phyloP scores from a whole-genome alignment of 1,140 invertebrate genomes.

The Pantala flavescens region DNA sequence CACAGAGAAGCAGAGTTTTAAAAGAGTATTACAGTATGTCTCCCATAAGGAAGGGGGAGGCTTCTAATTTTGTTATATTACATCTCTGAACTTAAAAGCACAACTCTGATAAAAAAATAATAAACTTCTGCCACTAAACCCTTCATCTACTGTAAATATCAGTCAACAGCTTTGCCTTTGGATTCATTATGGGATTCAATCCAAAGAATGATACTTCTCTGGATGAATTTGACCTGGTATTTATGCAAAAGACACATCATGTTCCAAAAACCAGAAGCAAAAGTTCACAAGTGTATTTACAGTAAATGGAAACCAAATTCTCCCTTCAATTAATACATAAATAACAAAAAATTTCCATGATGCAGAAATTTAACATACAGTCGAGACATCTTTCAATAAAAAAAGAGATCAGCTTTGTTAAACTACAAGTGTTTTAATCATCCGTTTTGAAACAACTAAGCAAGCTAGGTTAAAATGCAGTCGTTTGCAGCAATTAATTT shows the following conservation, averaged over 20 bases:
- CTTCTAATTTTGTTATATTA: neutral
- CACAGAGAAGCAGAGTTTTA: neutral
- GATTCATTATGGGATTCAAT: too few relatives aligned
- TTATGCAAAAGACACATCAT: too few relatives aligned
- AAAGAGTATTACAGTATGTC: neutral
- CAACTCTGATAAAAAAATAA: neutral
- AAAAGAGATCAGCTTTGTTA: conserved; percentile 3
- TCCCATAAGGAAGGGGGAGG: neutral
- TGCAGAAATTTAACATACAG: neutral
- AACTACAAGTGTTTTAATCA: neutral
- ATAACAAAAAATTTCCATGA: neutral
- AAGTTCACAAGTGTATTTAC: too few relatives aligned
- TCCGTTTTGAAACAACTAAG: neutral
- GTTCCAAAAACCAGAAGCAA: too few relatives aligned
- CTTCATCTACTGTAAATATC: too few relatives aligned
- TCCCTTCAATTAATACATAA: neutral
- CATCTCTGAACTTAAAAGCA: neutral
- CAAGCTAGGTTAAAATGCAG: neutral
- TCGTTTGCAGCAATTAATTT: neutral
- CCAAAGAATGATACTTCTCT: too few relatives aligned
- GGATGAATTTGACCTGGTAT: too few relatives aligned
- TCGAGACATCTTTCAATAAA: neutral
- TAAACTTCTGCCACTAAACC: neutral
- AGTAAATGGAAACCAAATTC: too few relatives aligned
- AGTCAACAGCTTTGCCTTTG: too few relatives aligned